Percentiles rank a stretch among this genome's conserved stretches.
Conservation (phyloP, 2,113 vertebrate genomes). For the Saimiri boliviensis region DNA sequence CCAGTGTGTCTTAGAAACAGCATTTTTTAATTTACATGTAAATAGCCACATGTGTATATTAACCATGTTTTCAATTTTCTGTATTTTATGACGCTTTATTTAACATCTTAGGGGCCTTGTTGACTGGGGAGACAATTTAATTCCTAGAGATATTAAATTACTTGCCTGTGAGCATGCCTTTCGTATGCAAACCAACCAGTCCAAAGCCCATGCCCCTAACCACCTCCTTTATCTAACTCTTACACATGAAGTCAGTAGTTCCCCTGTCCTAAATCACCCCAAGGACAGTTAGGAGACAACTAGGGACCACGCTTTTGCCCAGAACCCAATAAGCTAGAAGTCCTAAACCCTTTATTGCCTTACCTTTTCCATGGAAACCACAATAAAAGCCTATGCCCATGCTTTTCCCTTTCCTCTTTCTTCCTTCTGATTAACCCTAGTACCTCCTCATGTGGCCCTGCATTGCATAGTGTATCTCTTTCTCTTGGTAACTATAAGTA, state of each 20-base stretch:
- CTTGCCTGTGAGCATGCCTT: not conserved
- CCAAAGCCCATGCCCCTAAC: not conserved
- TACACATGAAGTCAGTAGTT: not conserved
- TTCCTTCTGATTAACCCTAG: not conserved
- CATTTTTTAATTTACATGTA: not conserved
- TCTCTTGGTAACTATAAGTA: not conserved
- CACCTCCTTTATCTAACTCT: not conserved
- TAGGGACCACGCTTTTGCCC: not conserved
- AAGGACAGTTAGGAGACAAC: not conserved
- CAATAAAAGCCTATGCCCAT: not conserved
- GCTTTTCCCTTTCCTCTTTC: not conserved
- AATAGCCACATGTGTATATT: not conserved
- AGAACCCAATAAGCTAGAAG: not conserved
- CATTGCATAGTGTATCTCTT: not conserved
- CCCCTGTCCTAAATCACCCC: not conserved
- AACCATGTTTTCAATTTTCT: not conserved
- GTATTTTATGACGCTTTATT: not conserved
- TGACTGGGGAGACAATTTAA: conserved; percentile 1
- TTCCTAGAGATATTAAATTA: not conserved
- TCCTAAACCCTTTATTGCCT: not conserved
- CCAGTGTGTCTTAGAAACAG: not conserved
- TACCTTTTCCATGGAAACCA: not conserved
- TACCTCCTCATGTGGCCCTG: not conserved
- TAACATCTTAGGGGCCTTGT: not conserved
- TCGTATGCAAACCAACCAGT: not conserved